A percentile compares a stretch with the other conserved stretches of the same genome.
phyloP scores from a whole-genome alignment of 1,140 invertebrate species.

The Euwallacea fornicatus region DNA sequence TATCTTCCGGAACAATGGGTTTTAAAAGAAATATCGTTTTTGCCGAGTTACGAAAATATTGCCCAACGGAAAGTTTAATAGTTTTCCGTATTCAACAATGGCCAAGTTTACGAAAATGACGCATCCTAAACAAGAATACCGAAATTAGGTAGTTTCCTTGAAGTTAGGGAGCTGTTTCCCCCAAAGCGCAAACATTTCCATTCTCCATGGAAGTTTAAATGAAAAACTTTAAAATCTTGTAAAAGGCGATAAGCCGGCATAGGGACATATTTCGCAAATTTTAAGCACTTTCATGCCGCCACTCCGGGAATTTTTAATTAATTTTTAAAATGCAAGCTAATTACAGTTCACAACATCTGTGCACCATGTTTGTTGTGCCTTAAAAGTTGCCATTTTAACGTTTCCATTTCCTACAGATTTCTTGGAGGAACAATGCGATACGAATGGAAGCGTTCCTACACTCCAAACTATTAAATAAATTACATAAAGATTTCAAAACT shows the following conservation, averaged over 20 bases:
- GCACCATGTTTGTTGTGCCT: no score
- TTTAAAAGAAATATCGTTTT: not conserved
- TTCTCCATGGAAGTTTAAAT: not conserved
- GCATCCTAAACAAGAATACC: not conserved
- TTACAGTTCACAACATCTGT: no score
- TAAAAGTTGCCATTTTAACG: no score
- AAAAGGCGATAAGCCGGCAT: not conserved
- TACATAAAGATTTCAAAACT: no score
- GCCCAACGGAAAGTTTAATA: not conserved
- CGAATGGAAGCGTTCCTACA: no score
- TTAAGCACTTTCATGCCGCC: not conserved
- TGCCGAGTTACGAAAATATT: not conserved
- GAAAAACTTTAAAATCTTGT: slow-evolving; percentile 7
- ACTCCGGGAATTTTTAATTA: slow-evolving; percentile 1
- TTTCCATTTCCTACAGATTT: no score
- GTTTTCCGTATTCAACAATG: no score
- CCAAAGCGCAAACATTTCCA: slow-evolving; percentile 2
- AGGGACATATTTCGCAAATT: no score
- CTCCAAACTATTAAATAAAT: no score
- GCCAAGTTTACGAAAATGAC: not conserved
- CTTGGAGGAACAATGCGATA: no score
- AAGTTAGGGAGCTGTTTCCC: not conserved
- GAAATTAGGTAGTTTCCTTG: not conserved
- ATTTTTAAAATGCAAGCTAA: not conserved
- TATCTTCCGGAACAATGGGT: slow-evolving; percentile 21